Base-by-base conservation (phyloP, 2,888 invertebrate genomes). In the Metopia argyrocephala region DNA sequence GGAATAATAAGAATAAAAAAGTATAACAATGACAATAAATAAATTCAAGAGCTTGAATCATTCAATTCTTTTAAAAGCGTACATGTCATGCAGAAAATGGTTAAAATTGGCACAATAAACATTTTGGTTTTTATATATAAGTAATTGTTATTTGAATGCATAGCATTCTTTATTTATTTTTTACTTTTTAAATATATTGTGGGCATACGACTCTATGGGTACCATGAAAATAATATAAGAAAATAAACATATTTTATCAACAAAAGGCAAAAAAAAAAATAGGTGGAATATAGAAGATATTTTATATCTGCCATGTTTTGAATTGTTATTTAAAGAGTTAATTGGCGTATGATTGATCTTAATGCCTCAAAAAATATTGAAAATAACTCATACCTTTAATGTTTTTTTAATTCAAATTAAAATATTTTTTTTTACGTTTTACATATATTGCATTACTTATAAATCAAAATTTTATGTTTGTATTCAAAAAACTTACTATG, bases 41-140 rank as follows among this genome's bases (percentile, higher is more conserved):
- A 65, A 73, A 65, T 64, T 64, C 46, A 62, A 73, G 64, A 57
- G 64, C 73, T 73, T 73, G 64, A 73, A 64, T 73, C 64, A 64
- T 73, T 73, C 57, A 56, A 64, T 73, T 73, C 48, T 48, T n/a
- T 48, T 6, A 5, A 57, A 73, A 73, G 46, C 56, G 23, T 20
- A 73, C 64, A 64, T 73, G 64, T 73, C 73, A 73, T 73, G 56
- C 28, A 31, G 64, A 64, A 73, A 73, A 73, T 73, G 56, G 54
- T 28, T n/a, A 64, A 73, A 57, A 65, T 62, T 62, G 62, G 45
- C 61, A 71, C 52, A 71, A 45, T 54, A 62, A 71, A 69, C 20
- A 45, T 38, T 38, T n/a, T 12, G 38, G 23, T 12, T 28, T 28
- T 20, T 28, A 28, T 57, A 31, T 31, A 9, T 57, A 28, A 28